A percentile compares a stretch with the other conserved stretches of the same genome.
These are phyloP conservation scores for Verasper variegatus DNA, from an alignment of 2,113 vertebrate species.

Conservation along the genomic window DNA sequence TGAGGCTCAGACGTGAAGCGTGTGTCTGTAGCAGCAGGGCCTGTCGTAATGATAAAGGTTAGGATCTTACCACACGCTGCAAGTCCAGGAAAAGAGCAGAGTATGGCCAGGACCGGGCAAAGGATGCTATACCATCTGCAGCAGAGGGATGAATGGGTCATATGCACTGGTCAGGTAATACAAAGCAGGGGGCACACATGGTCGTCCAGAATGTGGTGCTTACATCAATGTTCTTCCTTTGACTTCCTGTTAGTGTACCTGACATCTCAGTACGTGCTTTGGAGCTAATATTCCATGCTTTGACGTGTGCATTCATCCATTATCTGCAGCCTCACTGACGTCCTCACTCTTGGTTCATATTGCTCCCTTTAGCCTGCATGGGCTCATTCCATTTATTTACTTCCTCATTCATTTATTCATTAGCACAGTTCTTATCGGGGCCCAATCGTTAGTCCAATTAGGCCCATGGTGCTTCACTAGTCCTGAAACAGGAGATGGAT, in stretches of 20 bases:
- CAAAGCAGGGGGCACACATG: constrained; percentile 54
- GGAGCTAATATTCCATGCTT: not conserved
- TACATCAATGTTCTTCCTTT: constrained; percentile 37
- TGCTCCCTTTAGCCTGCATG: constrained; percentile 17
- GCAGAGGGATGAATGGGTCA: constrained; percentile 63
- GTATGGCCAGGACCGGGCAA: constrained; percentile 62
- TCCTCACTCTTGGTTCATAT: constrained; percentile 34
- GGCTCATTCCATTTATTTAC: constrained; percentile 67
- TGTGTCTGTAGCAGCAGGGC: constrained; percentile 73
- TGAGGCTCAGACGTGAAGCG: constrained; percentile 69
- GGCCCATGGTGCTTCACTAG: constrained; percentile 51
- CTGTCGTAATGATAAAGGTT: constrained; percentile 78
- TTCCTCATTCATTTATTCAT: constrained; percentile 76
- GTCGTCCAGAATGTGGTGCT: constrained; percentile 21
- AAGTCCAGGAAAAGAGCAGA: constrained; percentile 71
- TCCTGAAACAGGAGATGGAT: constrained; percentile 64
- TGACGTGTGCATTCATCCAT: constrained; percentile 13
- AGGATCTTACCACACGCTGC: constrained; percentile 68
- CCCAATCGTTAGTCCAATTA: constrained; percentile 73
- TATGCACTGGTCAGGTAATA: constrained; percentile 50
- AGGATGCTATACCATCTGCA: constrained; percentile 76
- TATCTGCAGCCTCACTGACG: constrained; percentile 17
- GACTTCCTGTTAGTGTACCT: constrained; percentile 29
- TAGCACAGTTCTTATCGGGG: constrained; percentile 67
- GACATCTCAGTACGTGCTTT: constrained; percentile 4